A percentile compares a stretch with the other conserved stretches of the same genome.
These are phyloP conservation scores for Balaeniceps rex DNA, from an alignment of 2,113 vertebrate species.

Conservation along the genomic window DNA sequence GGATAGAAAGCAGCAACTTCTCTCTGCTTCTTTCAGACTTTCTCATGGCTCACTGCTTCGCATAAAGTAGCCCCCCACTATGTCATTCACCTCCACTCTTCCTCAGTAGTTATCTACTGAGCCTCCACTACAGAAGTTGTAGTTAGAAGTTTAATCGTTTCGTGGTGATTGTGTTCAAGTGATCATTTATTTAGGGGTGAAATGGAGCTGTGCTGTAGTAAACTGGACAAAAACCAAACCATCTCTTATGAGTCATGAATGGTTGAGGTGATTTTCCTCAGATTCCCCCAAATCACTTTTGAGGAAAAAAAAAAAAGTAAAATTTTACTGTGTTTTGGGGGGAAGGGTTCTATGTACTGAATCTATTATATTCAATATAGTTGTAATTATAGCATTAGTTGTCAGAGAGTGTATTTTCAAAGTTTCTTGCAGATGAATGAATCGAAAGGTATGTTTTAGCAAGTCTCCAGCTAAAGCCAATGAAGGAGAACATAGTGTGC, in stretches of 20 bases:
- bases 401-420: not conserved
- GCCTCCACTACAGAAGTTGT: not conserved
- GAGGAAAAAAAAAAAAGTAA: not conserved
- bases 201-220: not conserved
- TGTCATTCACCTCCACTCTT: not conserved
- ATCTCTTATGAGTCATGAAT: not conserved
- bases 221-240: not conserved
- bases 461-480: not conserved
- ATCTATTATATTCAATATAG: not conserved
- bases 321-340: not conserved
- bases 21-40: not conserved
- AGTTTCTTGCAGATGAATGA: not conserved
- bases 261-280: not conserved
- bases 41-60: not conserved
- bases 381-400: not conserved
- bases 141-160: not conserved
- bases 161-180: not conserved
- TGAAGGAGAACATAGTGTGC: not conserved
- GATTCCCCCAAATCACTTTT: not conserved
- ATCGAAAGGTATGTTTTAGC: not conserved
- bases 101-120: not conserved
- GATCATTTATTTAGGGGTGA: not conserved
- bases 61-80: not conserved
- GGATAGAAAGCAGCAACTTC: not conserved
- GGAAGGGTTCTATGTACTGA: not conserved